Evolutionary conservation across 2,797 vertebrate species (phyloP), one percentile per base, ranked within the genome.

Genomic region (Dendrocincla tyrannina): DNA sequence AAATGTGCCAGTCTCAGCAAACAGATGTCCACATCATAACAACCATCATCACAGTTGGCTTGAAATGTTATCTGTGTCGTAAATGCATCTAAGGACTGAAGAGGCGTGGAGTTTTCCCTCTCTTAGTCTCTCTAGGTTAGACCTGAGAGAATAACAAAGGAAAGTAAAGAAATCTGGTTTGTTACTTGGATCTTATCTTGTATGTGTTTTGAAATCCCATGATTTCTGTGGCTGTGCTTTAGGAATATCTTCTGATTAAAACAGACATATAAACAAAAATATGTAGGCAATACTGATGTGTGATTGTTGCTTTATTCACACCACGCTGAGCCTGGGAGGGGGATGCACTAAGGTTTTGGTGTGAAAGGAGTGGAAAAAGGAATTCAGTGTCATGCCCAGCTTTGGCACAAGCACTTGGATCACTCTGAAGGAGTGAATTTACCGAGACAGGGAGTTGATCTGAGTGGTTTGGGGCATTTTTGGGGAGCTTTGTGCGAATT

Each of bases 1-100:
- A 88, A 91, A 94, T 66, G 67, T 82, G 89, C 63, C 47, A 89
- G 79, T 63, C 80, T 85, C 82, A 93, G 89, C 89, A 92, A 96
- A 58, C 94, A 95, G 89, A 91, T 95, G 90, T 88, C 94, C 87
- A 69, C 68, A 62, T 85, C 63, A 10, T 62, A 78, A 49, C 39
- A 81, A 4, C 42, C 85, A 55, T 91, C 64, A 72, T 92, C 58
- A 23, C 66, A 79, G 70, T 85, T 96, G 90, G 90, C 82, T 77
- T 58, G 60, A 89, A 84, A 86, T 1, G 0, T 52, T 47, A 19
- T 68, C 60, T 89, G 64, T 60, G 69, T 75, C 12, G 1, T 70
- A 63, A 83, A 68, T 46, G 13, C n/a, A 9, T 83, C 30, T 70
- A 46, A 81, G 80, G 11, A 50, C 47, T 14, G 12, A 74, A 77